Evolutionary conservation across 2,888 invertebrate species (phyloP), one percentile per base, ranked within the genome.

Genomic region (Protophormia terraenovae): DNA sequence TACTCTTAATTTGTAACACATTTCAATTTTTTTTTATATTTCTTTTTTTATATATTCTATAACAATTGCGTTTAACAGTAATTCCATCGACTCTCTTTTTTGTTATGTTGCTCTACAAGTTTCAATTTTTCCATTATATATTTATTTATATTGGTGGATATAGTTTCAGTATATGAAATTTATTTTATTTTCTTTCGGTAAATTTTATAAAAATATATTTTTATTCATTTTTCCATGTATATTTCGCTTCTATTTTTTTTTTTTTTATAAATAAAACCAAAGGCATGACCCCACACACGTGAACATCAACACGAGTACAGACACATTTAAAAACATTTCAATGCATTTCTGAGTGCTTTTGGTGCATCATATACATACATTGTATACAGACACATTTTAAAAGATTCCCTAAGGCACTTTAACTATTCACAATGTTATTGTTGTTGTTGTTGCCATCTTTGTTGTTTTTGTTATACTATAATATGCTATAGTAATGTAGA

Each of bases 61-160:
- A 47, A 82, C n/a, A 76, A 76, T 82, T 83, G 35, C 76, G 47
- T 83, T 77, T 14, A 45, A 71, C 66, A 77, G 71, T 76, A 77
- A 71, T 71, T 71, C 58, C 47, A 71, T 55, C 35, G 24, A 6
- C 5, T 32, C 7, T 32, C 32, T 71, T 35, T 47, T 29, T 58
- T 32, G 38, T 32, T n/a, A 22, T 72, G 55, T 47, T 55, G 0
- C 60, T 41, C 19, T 35, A 71, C 62, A 58, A 71, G 45, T 76
- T 71, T 55, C 53, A 55, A 64, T 76, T 83, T 81, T 80, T 50
- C 58, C 58, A 67, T 73, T 67, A 50, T 73, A 22, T 29, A 2
- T 32, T 64, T 29, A 2, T 32, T 64, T 55, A 14, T 55, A 55
- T 53, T 41, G 71, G 10, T 29, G 24, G 29, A 27, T 58, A 38